A percentile compares a stretch with the other conserved stretches of the same genome.
Conservation (phyloP, 2,113 vertebrate species). For the Myiopsitta monachus region DNA sequence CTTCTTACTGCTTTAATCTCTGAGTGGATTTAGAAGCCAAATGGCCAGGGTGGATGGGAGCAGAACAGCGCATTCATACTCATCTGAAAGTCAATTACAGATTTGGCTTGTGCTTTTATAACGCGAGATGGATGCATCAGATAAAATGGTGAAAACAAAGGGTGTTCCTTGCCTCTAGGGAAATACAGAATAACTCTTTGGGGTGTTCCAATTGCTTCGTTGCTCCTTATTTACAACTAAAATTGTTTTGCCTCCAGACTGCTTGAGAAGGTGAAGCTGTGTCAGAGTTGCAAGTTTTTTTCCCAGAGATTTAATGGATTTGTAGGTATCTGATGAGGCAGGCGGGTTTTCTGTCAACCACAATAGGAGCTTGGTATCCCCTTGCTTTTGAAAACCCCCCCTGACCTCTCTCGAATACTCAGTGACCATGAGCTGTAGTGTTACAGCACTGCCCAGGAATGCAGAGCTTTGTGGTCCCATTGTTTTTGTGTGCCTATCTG, state of each 20-base stretch:
- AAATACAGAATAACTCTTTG: not conserved
- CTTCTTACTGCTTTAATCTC: constrained; percentile 49
- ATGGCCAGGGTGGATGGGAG: not conserved
- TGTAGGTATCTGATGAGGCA: not conserved
- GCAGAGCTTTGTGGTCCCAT: not conserved
- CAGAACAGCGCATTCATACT: not conserved
- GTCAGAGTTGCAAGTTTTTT: not conserved
- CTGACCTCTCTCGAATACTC: not conserved
- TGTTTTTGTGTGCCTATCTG: fast-evolving
- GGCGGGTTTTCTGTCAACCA: not conserved
- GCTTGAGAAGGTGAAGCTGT: not conserved
- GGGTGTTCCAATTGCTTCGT: not conserved
- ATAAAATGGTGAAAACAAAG: not conserved
- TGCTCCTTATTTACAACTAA: not conserved
- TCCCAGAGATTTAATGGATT: not conserved
- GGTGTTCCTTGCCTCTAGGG: not conserved
- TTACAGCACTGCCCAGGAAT: constrained; percentile 9
- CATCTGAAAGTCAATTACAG: not conserved
- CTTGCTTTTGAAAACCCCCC: not conserved
- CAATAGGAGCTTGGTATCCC: not conserved
- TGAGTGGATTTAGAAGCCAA: constrained; percentile 6
- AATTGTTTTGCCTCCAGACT: not conserved
- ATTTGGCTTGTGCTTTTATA: not conserved
- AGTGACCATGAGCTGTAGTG: not conserved
- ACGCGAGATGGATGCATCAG: not conserved